phyloP scores from a whole-genome alignment of 35 echinoderm and acorn worm species.

The Hemicentrotus pulcherrimus region DNA sequence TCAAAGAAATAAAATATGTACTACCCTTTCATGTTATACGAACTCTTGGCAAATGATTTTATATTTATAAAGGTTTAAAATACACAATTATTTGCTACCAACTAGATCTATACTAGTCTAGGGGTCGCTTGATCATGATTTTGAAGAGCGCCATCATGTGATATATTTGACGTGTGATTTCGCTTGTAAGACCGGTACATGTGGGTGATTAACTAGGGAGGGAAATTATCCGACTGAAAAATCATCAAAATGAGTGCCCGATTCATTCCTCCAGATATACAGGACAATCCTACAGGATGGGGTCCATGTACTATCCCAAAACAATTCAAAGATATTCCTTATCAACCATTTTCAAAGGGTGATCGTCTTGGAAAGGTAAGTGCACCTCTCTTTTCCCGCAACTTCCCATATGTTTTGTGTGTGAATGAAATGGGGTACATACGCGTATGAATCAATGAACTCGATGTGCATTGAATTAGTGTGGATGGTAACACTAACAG shows the following conservation, averaged over 20 bases:
- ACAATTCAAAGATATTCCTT: conserved; percentile 99
- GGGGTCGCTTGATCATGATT: not conserved
- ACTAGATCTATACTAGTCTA: too few species aligned
- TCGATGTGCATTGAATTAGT: not conserved
- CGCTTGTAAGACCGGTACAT: not conserved
- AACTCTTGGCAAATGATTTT: too few species aligned
- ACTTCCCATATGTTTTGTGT: not conserved
- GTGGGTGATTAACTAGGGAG: not conserved
- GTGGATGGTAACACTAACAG: not conserved
- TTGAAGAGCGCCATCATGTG: not conserved
- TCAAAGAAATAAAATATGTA: too few species aligned
- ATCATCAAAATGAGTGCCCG: conserved; percentile 80
- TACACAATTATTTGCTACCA: too few species aligned
- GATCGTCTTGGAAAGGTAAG: conserved; percentile 97
- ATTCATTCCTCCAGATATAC: conserved; percentile 89
- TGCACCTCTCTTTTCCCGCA: not conserved
- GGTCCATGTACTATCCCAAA: conserved; percentile 89
- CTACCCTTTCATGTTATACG: too few species aligned
- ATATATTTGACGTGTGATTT: not conserved
- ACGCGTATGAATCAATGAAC: too few species aligned
- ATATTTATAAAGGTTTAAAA: too few species aligned
- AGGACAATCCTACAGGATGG: conserved; percentile 96
- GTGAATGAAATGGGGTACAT: not conserved
- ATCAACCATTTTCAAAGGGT: conserved; percentile 99
- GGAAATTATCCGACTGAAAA: not conserved